phyloP scores from a whole-genome alignment of 1,140 invertebrate genomes.

The Holcopasites calliopsidis region DNA sequence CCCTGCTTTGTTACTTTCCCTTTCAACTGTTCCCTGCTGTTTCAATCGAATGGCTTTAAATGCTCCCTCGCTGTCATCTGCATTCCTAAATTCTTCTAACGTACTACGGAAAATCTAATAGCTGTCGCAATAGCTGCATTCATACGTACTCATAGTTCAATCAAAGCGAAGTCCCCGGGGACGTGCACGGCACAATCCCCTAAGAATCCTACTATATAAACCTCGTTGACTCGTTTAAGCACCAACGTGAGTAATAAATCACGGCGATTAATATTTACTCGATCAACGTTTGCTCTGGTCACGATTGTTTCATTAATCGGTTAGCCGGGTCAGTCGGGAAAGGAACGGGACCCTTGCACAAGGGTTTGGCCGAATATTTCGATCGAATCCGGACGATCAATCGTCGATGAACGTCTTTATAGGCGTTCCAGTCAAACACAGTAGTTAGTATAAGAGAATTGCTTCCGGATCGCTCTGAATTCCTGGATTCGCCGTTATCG shows the following conservation, averaged over 20 bases:
- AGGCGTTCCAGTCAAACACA: constrained; percentile 15
- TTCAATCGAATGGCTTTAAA: no score
- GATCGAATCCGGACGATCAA: constrained; percentile 11
- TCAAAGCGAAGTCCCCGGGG: no score
- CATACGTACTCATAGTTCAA: no score
- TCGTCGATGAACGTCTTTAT: constrained; percentile 29
- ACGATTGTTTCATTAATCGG: not conserved
- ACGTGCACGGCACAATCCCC: no score
- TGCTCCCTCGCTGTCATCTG: no score
- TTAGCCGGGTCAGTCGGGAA: not conserved
- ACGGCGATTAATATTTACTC: not conserved
- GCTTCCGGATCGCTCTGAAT: constrained; percentile 35
- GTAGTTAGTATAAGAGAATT: constrained; percentile 16
- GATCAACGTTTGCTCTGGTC: not conserved
- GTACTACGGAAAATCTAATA: no score
- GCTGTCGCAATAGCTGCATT: no score
- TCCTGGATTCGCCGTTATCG: constrained; percentile 50
- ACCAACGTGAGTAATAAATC: not conserved
- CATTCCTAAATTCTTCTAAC: not conserved
- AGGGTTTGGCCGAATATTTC: not conserved
- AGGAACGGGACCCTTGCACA: not conserved
- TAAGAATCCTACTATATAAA: no score
- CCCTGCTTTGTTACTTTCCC: no score
- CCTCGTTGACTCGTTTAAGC: not conserved
- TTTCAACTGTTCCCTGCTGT: no score